Evolutionary conservation across 2,113 vertebrate genomes (phyloP).

Genomic region (Pangasianodon gigas): DNA sequence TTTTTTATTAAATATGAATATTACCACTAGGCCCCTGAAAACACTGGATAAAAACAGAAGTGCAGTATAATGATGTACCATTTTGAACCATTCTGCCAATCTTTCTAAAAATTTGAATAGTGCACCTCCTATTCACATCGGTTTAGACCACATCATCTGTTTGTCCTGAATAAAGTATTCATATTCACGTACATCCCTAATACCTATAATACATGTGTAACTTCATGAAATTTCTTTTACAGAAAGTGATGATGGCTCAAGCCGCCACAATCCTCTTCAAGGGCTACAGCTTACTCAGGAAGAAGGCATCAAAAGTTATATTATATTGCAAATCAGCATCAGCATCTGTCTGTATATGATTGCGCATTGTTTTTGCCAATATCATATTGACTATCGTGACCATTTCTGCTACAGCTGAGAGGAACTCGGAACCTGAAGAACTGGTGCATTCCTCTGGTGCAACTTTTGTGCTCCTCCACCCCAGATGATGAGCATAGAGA

Average conservation of each 20-base stretch:
- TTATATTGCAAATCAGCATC: not conserved
- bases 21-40: too few species aligned
- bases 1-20: too few species aligned
- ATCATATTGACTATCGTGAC: not conserved
- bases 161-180: too few species aligned
- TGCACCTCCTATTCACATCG: too few species aligned
- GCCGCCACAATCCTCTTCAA: not conserved
- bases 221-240: not conserved
- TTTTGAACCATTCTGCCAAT: too few species aligned
- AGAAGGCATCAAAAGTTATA: not conserved
- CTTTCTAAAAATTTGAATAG: too few species aligned
- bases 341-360: not conserved
- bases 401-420: not conserved
- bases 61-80: too few species aligned
- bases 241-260: not conserved
- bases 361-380: not conserved
- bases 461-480: not conserved
- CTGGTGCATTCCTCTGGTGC: not conserved
- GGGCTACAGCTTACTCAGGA: not conserved
- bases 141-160: too few species aligned
- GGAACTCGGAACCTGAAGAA: too few species aligned
- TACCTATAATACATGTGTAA: not conserved
- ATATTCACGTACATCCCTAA: too few species aligned
- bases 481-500: not conserved
- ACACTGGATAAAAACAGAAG: too few species aligned